phyloP scores from a whole-genome alignment of 2,113 vertebrate species.

The Pycnonotus jocosus region DNA sequence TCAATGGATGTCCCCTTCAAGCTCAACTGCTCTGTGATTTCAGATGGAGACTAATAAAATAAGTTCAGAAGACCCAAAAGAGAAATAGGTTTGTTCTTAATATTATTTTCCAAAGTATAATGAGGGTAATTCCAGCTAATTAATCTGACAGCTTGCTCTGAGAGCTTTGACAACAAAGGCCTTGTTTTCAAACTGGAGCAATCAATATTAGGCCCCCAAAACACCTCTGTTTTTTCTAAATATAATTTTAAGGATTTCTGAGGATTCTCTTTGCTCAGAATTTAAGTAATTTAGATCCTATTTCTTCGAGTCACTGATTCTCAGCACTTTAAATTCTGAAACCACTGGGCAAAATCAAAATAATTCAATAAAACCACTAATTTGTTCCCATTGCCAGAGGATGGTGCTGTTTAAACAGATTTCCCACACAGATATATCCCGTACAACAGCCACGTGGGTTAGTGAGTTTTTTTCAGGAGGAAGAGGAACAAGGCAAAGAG shows the following conservation, averaged over 20 bases:
- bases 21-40: not conserved
- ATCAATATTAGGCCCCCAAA: not conserved
- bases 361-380: not conserved
- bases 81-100: not conserved
- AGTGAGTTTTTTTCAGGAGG: not conserved
- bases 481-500: not conserved
- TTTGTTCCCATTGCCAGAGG: slow-evolving; percentile 9
- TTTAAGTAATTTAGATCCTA: not conserved
- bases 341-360: not conserved
- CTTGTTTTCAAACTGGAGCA: not conserved
- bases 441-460: not conserved
- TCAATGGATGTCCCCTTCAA: not conserved
- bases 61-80: not conserved
- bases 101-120: not conserved
- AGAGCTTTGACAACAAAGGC: not conserved
- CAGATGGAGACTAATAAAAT: not conserved
- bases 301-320: not conserved
- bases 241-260: not conserved
- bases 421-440: not conserved
- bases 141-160: not conserved
- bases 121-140: not conserved
- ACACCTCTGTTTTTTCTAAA: not conserved
- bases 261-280: not conserved
- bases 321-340: not conserved
- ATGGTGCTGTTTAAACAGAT: slow-evolving; percentile 26